Evolutionary conservation across 2,113 vertebrate species (phyloP).

Genomic region (Theropithecus gelada): DNA sequence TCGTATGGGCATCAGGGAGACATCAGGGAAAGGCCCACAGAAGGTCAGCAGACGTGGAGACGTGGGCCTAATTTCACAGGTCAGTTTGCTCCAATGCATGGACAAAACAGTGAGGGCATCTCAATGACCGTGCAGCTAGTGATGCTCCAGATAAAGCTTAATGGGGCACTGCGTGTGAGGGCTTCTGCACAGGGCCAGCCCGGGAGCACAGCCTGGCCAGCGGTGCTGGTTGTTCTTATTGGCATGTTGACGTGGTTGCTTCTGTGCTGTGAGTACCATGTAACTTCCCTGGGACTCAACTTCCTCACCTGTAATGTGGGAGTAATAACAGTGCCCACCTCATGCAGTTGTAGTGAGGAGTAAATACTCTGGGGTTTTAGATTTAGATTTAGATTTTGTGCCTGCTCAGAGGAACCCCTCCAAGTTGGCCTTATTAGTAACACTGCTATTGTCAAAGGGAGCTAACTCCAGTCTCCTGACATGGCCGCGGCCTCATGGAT

Average conservation of each 20-base stretch:
- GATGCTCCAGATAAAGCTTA: background rate
- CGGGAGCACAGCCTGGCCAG: background rate
- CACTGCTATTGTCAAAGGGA: fast-evolving
- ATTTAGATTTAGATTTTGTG: too few relatives aligned
- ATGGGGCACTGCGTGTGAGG: background rate
- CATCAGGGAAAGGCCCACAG: background rate
- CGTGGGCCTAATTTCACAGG: too few relatives aligned
- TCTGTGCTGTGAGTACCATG: fast-evolving
- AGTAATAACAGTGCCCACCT: background rate
- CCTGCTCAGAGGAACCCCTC: background rate
- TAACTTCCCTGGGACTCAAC: background rate
- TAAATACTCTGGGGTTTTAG: too few relatives aligned
- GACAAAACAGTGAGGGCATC: background rate
- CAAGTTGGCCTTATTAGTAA: background rate
- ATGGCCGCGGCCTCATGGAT: fast-evolving
- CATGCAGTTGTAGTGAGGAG: background rate
- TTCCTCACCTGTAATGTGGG: background rate
- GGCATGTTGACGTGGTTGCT: background rate
- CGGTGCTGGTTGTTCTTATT: fast-evolving
- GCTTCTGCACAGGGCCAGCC: background rate
- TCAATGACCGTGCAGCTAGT: background rate
- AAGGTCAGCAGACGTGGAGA: background rate
- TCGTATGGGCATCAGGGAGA: background rate
- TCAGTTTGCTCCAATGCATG: background rate
- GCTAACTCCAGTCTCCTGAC: background rate